Percentiles rank a stretch among this genome's conserved stretches.
Conservation (phyloP, 2,113 vertebrate genomes). For the Corythornis cristatus region DNA sequence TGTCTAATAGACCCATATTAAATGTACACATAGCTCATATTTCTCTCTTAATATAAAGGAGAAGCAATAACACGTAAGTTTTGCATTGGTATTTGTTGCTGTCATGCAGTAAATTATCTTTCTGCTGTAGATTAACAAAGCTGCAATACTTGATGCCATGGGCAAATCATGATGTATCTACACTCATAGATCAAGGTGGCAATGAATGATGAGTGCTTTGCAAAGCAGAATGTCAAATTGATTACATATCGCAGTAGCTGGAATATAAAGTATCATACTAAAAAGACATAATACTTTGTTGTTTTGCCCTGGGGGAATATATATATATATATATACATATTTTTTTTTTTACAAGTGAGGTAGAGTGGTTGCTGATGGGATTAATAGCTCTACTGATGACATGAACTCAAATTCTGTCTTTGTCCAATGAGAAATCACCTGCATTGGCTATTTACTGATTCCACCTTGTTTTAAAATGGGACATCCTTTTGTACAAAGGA, state of each 20-base stretch:
- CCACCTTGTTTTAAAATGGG: neutral
- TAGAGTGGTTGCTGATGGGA: neutral
- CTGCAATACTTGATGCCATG: neutral
- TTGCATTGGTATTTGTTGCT: slow-evolving; percentile 4
- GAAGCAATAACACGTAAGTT: neutral
- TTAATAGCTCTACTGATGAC: neutral
- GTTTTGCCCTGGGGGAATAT: neutral
- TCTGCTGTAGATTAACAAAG: slow-evolving; percentile 3
- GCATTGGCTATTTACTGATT: neutral
- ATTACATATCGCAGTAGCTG: neutral
- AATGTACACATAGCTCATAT: neutral
- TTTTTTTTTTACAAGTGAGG: neutral
- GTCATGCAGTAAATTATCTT: slow-evolving; percentile 36
- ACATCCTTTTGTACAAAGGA: neutral
- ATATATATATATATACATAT: too few species aligned
- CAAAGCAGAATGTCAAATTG: neutral
- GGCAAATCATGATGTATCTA: slow-evolving; percentile 25
- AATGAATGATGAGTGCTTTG: slow-evolving; percentile 33
- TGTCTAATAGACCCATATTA: neutral
- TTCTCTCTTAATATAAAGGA: neutral
- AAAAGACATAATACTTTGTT: neutral
- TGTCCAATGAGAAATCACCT: neutral
- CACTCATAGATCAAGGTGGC: neutral
- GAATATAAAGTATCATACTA: neutral
- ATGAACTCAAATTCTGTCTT: neutral